phyloP scores from a whole-genome alignment of 2,888 invertebrate genomes.

The Parnassius orleans region DNA sequence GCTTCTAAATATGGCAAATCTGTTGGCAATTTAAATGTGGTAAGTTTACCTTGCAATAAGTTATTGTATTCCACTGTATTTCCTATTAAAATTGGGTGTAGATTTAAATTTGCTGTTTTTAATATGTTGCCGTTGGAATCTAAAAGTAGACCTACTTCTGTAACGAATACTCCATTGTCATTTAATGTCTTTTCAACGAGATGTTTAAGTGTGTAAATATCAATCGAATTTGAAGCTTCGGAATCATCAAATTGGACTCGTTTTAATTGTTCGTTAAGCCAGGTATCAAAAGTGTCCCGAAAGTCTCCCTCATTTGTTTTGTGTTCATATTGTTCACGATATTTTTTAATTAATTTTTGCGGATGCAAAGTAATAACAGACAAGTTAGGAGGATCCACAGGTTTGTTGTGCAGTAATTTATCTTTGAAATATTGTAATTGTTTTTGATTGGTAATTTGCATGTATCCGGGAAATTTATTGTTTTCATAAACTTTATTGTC shows the following conservation, averaged over 20 bases:
- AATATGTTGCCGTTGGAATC: slow-evolving; percentile 43
- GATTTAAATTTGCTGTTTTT: slow-evolving; percentile 42
- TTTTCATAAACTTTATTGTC: too few relatives aligned
- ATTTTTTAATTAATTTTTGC: slow-evolving; percentile 9
- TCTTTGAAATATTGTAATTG: slow-evolving; percentile 11
- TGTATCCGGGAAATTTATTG: not conserved
- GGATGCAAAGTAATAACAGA: slow-evolving; percentile 12
- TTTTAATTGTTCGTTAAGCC: slow-evolving; percentile 46
- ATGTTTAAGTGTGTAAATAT: slow-evolving; percentile 38
- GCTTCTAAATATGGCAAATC: slow-evolving; percentile 46
- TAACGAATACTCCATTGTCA: slow-evolving; percentile 44
- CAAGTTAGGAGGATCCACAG: not conserved
- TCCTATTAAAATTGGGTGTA: slow-evolving; percentile 54
- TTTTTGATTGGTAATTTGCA: not conserved
- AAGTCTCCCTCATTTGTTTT: not conserved
- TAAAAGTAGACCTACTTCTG: slow-evolving; percentile 38
- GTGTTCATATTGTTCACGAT: not conserved
- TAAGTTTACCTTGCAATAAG: slow-evolving; percentile 29
- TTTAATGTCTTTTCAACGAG: slow-evolving; percentile 43
- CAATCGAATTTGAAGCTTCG: slow-evolving; percentile 32
- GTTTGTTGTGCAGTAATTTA: not conserved
- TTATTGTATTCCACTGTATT: slow-evolving; percentile 38
- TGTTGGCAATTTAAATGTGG: slow-evolving; percentile 30
- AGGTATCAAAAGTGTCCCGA: slow-evolving; percentile 41
- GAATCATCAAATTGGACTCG: slow-evolving; percentile 33